Base-by-base conservation (phyloP, 2,888 invertebrate genomes). In the Platycheirus albimanus region DNA sequence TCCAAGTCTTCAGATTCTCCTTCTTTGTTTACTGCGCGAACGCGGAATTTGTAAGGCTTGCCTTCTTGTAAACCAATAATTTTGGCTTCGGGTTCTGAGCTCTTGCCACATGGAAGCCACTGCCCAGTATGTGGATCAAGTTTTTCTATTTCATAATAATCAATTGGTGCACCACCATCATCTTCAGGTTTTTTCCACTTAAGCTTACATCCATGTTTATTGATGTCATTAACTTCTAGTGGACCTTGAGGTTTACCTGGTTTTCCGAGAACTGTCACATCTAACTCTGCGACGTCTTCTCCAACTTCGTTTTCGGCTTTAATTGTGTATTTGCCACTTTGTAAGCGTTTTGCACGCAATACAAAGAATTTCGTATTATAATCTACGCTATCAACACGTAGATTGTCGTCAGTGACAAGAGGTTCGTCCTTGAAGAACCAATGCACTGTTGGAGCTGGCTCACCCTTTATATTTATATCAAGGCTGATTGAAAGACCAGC, bases 31-130 rank as follows among this genome's bases (percentile, higher is more conserved):
- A 99, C 98, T 17, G 99, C 99, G 88, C 96, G 96, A 0, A 99
- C 99, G 54, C 99, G 94, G 94, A 99, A 99, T 92, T 99, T 98
- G 92, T 99, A 99, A 0, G 97, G 96, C 90, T 99, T 99, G 87
- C 98, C 98, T 89, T 98, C 97, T 86, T 96, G 95, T 51, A 98
- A 92, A 0, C 97, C 97, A 6, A 93, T 94, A 3, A 96, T 92
- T 86, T 95, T 96, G 0, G 96, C 95, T 91, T 96, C 96, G 24
- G 96, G 96, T 87, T 96, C 96, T 71, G 95, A 94, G 45, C 96
- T 94, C 78, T 96, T 95, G 17, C 96, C 97, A 88, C 97, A 97
- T 7, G 97, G 96, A 64, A 97, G 93, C 99, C 99, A 99, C 91
- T 96, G 94, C 81, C 97, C 97, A 51, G 97, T 96, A 64, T 95